Conservation (phyloP, 2,888 invertebrate genomes). For the Andrena haemorrhoa region DNA sequence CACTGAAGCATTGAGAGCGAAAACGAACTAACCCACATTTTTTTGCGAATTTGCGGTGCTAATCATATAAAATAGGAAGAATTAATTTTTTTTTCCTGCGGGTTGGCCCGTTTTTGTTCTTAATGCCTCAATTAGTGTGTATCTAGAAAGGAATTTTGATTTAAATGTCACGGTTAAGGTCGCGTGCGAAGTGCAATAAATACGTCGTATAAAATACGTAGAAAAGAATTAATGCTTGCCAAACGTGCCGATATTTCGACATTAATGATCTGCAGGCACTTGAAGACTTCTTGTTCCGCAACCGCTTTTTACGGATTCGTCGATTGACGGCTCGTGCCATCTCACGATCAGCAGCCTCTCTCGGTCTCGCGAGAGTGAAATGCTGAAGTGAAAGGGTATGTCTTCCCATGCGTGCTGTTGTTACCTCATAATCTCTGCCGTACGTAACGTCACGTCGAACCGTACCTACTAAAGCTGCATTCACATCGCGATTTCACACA, state of each 20-base stretch:
- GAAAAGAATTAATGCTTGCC: neutral
- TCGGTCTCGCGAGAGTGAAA: constrained; percentile 81
- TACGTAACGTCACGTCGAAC: constrained; percentile 71
- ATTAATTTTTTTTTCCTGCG: too few species aligned
- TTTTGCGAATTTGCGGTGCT: too few species aligned
- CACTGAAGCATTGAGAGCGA: too few species aligned
- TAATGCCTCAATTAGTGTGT: too few species aligned
- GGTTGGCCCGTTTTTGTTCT: too few species aligned
- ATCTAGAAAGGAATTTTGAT: too few species aligned
- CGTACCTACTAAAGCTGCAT: constrained; percentile 34
- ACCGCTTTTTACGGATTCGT: constrained; percentile 65
- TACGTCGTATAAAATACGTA: neutral
- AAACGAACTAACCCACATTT: too few species aligned
- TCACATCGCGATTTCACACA: neutral
- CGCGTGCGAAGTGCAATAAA: neutral
- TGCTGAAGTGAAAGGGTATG: constrained; percentile 82
- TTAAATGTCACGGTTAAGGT: too few species aligned
- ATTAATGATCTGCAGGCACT: neutral
- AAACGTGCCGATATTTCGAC: constrained; percentile 3
- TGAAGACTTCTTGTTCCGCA: constrained; percentile 33
- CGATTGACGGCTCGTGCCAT: constrained; percentile 63
- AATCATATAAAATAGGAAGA: too few species aligned
- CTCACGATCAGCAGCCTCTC: constrained; percentile 38
- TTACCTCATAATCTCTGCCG: constrained; percentile 77
- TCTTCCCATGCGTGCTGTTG: constrained; percentile 74